Base-by-base conservation (phyloP, 1,140 invertebrate genomes). In the Pseudomyrmex concolor region DNA sequence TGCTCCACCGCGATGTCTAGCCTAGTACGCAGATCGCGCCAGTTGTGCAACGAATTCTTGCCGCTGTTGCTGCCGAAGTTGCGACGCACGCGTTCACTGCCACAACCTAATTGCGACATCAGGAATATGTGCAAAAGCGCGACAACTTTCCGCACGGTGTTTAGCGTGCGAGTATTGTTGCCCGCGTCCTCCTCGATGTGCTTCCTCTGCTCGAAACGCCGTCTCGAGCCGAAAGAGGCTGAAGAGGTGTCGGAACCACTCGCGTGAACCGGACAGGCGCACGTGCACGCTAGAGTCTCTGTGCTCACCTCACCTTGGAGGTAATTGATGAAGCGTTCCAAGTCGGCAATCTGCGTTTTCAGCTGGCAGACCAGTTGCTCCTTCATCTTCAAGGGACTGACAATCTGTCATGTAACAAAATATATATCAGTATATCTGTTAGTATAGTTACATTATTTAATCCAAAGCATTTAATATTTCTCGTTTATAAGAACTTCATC, bases 261-360 rank as follows among this genome's bases (percentile, higher is more conserved):
- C 0, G 92, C 92, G 90, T 97, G 96, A 51, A 96, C 94, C 22
- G 96, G 94, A 93, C 96, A 97, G 12, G 95, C 95, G 91, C 96
- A 96, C 2, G 95, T 95, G 90, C 96, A 97, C 2, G 94, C 93
- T 13, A 94, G 62, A 17, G 91, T 92, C 83, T 95, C 95, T 10
- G 92, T 68, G 86, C 93, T 93, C 1, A 95, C 95, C 90, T 96
- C 96, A 93, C 96, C 97, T 96, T 99, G 99, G 76, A 99, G 95
- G 91, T 99, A 98, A 89, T 97, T 96, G 90, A 99, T 99, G 93
- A 99, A 99, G 83, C 98, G 96, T 93, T 99, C 99, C 92, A 99
- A 95, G 94, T 99, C 99, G 63, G 97, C 96, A 66, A 99, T 98
- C 94, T 99, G 99, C 10, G 98, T 98, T 94, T 99, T 99, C 10